Evolutionary conservation across 2,888 invertebrate species (phyloP).

Genomic region (Hyposoter didymator): DNA sequence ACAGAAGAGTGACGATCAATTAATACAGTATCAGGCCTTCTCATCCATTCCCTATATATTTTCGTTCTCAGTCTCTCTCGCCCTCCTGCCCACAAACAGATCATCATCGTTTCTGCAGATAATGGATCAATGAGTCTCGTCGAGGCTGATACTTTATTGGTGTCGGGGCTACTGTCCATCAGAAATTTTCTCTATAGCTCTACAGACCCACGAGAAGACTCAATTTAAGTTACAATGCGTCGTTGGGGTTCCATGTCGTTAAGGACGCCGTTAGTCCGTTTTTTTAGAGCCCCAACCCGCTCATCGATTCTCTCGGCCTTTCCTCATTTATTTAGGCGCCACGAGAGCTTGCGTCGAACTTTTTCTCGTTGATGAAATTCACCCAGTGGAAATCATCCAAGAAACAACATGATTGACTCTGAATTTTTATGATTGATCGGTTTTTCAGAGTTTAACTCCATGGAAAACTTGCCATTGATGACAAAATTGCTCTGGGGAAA

Average conservation of each 20-base stretch:
- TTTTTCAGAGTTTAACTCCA: background rate
- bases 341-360: conserved; percentile 33
- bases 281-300: background rate
- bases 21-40: conserved; percentile 49
- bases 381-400: background rate
- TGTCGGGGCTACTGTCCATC: conserved; percentile 49
- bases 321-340: conserved; percentile 29
- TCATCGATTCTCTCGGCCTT: conserved; percentile 9
- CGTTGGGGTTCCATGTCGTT: conserved; percentile 56
- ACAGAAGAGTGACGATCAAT: conserved; percentile 58
- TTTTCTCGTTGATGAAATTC: conserved; percentile 22
- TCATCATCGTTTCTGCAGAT: conserved; percentile 28
- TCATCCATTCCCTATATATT: conserved; percentile 8
- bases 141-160: conserved; percentile 57
- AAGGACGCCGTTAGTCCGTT: conserved; percentile 24
- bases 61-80: conserved; percentile 14
- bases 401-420: background rate
- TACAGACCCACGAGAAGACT: conserved; percentile 14
- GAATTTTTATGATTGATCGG: conserved; percentile 6
- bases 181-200: conserved; percentile 2
- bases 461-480: background rate
- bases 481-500: background rate
- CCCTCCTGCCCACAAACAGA: conserved; percentile 18
- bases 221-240: conserved; percentile 58
- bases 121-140: conserved; percentile 63